These are phyloP conservation scores for Lophius americanus DNA, from an alignment of 2,797 vertebrate species.

Conservation along the genomic window DNA sequence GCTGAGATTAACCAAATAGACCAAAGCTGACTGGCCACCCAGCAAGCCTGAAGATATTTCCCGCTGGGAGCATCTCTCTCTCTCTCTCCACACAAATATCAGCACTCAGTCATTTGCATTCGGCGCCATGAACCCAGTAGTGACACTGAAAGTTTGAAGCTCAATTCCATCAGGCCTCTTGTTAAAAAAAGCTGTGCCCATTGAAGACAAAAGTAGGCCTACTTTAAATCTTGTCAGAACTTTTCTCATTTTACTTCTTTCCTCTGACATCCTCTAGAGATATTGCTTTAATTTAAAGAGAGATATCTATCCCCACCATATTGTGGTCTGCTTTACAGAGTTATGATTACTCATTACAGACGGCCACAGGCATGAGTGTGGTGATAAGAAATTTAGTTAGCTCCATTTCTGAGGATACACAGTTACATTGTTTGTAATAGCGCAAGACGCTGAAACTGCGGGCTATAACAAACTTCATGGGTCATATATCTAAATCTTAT, in stretches of 20 bases:
- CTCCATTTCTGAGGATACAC: slow-evolving; percentile 54
- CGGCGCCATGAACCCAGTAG: slow-evolving; percentile 17
- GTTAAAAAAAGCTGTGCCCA: slow-evolving; percentile 28
- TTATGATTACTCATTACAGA: slow-evolving; percentile 67
- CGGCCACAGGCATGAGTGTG: slow-evolving; percentile 55
- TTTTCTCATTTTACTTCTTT: slow-evolving; percentile 51
- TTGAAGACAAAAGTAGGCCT: slow-evolving; percentile 54
- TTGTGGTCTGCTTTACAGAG: slow-evolving; percentile 47
- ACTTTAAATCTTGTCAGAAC: slow-evolving; percentile 47
- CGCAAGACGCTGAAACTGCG: slow-evolving; percentile 52
- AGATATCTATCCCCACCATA: slow-evolving; percentile 57
- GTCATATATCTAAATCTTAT: slow-evolving; percentile 58
- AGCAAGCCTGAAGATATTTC: slow-evolving; percentile 61
- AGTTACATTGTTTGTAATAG: slow-evolving; percentile 59
- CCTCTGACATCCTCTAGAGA: slow-evolving; percentile 41
- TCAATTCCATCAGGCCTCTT: slow-evolving; percentile 38
- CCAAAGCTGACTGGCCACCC: slow-evolving; percentile 69
- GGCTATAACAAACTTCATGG: slow-evolving; percentile 53
- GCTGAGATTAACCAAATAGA: slow-evolving; percentile 60
- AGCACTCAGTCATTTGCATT: slow-evolving; percentile 38
- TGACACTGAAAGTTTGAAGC: slow-evolving; percentile 38
- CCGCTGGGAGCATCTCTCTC: slow-evolving; percentile 31
- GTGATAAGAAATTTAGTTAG: slow-evolving; percentile 66
- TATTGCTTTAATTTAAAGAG: slow-evolving; percentile 57
- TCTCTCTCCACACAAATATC: slow-evolving; percentile 53